Evolutionary conservation across 2,797 vertebrate species (phyloP).

Genomic region (Catostomus latipinnis): DNA sequence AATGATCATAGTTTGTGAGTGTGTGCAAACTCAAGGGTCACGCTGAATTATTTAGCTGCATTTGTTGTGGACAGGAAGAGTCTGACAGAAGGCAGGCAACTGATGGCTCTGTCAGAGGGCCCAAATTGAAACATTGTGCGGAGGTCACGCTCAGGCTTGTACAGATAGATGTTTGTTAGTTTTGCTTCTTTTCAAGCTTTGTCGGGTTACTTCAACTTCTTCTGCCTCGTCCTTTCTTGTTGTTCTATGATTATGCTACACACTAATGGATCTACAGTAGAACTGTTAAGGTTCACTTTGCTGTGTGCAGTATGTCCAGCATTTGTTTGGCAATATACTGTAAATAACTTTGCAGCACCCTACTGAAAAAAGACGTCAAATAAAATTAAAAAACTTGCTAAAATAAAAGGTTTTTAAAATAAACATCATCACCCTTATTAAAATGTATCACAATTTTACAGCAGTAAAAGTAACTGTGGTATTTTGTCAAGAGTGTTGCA

Average conservation of each 20-base stretch:
- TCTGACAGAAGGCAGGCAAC: constrained; percentile 43
- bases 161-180: constrained; percentile 47
- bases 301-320: too few relatives aligned
- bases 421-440: too few relatives aligned
- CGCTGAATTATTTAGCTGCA: constrained; percentile 51
- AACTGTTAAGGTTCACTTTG: too few relatives aligned
- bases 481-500: too few relatives aligned
- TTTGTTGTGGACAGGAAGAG: constrained; percentile 43
- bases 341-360: too few relatives aligned
- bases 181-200: constrained; percentile 5
- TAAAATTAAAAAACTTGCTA: too few relatives aligned
- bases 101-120: constrained; percentile 32
- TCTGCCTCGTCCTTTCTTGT: neutral
- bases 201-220: neutral
- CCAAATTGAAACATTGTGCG: constrained; percentile 41
- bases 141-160: constrained; percentile 30
- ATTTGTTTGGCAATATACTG: too few relatives aligned
- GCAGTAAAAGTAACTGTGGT: too few relatives aligned
- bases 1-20: constrained; percentile 36
- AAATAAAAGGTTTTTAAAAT: too few relatives aligned
- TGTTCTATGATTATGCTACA: neutral
- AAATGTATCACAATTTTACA: too few relatives aligned
- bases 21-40: constrained; percentile 45
- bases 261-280: neutral
- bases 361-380: too few relatives aligned